phyloP scores from a whole-genome alignment of 2,888 invertebrate genomes.

The Heliconius ismenius region DNA sequence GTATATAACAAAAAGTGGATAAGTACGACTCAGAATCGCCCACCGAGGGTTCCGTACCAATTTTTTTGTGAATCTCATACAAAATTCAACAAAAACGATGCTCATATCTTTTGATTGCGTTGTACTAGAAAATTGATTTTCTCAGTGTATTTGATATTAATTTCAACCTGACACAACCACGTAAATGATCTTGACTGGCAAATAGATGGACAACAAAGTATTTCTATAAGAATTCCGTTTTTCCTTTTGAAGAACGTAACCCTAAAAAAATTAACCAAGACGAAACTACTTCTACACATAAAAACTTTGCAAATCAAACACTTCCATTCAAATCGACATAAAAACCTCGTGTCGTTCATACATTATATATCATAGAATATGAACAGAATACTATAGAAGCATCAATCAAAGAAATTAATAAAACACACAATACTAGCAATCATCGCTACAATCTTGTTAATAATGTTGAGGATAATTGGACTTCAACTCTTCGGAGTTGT shows the following conservation, averaged over 20 bases:
- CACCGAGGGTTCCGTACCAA: too few relatives aligned
- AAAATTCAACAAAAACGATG: too few relatives aligned
- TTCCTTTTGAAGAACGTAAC: too few relatives aligned
- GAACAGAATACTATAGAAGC: slow-evolving; percentile 23
- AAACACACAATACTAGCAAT: slow-evolving; percentile 49
- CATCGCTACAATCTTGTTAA: slow-evolving; percentile 51
- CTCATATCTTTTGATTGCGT: too few relatives aligned
- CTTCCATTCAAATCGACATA: slow-evolving; percentile 29
- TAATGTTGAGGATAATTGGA: slow-evolving; percentile 53
- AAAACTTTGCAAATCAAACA: background rate
- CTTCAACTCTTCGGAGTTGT: slow-evolving; percentile 44
- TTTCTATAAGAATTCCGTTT: too few relatives aligned
- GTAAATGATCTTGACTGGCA: too few relatives aligned
- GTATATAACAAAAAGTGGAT: background rate
- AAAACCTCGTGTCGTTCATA: slow-evolving; percentile 33
- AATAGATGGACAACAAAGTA: too few relatives aligned
- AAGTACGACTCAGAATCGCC: too few relatives aligned
- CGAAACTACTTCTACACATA: background rate
- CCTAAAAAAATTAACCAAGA: background rate
- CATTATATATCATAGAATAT: slow-evolving; percentile 25
- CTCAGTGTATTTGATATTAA: too few relatives aligned
- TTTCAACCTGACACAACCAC: too few relatives aligned
- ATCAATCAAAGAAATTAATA: slow-evolving; percentile 56
- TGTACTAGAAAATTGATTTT: too few relatives aligned
- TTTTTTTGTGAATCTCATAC: too few relatives aligned